Base-by-base conservation (phyloP, 2,113 vertebrate species). In the Antennarius striatus region DNA sequence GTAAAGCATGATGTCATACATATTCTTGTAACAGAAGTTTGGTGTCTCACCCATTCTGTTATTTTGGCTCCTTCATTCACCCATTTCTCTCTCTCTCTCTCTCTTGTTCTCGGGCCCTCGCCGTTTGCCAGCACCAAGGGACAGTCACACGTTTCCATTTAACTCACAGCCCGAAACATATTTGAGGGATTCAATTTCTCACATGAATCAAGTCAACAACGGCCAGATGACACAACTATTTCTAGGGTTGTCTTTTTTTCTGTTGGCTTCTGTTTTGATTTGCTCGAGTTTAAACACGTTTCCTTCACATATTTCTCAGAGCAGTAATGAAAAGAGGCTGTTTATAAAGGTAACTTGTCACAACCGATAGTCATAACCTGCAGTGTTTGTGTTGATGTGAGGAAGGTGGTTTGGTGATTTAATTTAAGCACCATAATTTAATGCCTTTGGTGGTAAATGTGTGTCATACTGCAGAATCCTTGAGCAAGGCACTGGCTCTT, bases 1-100 rank as follows among this genome's bases (percentile, higher is more conserved):
- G 56, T 51, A 71, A 67, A 80, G 74, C 56, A 81, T 90, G 87
- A 91, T 72, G 84, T 91, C 87, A 91, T 75, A 65, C 68, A 77
- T 63, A 17, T 73, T 69, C 66, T 74, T 71, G 67, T 77, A 68
- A 68, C 63, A 47, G 63, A 75, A 73, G 58, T 52, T 28, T 22
- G 6, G 11, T 16, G 5, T 49, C 6, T 5, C 14, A 22, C 22
- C 22, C 22, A 22, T 47, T 47, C 16, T 5, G 29, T 30, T 53
- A 52, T 70, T 64, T 47, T 9, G 17, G 10, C 57, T 58, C 39
- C 14, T 62, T 56, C 15, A 0, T 47, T 56, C 36, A 22, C 22
- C 22, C 22, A 22, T 11, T 15, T n/a, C 54, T 40, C 10, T 12
- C 36, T n/a, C 28, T 4, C 40, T 12, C 43, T 36, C 28, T 1